Base-by-base conservation (phyloP, 2,888 invertebrate species). In the Xylota segnis region DNA sequence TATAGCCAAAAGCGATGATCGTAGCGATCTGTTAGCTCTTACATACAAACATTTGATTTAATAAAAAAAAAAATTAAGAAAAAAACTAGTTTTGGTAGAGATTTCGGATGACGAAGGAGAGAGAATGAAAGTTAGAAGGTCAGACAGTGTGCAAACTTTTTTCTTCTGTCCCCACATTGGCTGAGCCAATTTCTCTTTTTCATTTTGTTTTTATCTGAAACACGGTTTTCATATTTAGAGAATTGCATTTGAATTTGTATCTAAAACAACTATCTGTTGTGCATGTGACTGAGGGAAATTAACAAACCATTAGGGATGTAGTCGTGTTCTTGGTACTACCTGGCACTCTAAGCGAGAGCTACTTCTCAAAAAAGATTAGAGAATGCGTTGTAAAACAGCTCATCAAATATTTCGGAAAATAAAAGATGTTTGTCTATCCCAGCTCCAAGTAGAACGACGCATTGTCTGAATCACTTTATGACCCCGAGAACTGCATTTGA, bases 91-190 rank as follows among this genome's bases (percentile, higher is more conserved):
- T 74, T 74, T 50, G 65, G 14, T 34, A 43, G 27, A 65, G 54
- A 74, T 54, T 23, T n/a, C 14, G 47, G 34, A 45, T 23, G 71
- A 78, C 43, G 43, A 16, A 71, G 16, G 65, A 47, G 63, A 79
- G 71, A 72, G 78, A 79, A 72, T 79, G 71, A 71, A 79, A 79
- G 78, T 79, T 79, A 71, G 77, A 78, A 78, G 78, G 78, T 79
- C 78, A 78, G 65, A 54, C 45, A 43, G 27, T 34, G n/a, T 16
- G 37, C 65, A 63, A 74, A 65, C 9, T 27, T 52, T 37, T 68
- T 52, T 37, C 27, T 40, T 37, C 9, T n/a, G 14, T 40, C 61
- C 18, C 12, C 40, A 18, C 34, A 18, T 23, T 10, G 23, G 40
- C 61, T 29, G 27, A 29, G 27, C 50, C 52, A 74, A 74, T 74